Evolutionary conservation across 2,113 vertebrate genomes (phyloP), one percentile per base, ranked within the genome.

Genomic region (Vimba vimba): DNA sequence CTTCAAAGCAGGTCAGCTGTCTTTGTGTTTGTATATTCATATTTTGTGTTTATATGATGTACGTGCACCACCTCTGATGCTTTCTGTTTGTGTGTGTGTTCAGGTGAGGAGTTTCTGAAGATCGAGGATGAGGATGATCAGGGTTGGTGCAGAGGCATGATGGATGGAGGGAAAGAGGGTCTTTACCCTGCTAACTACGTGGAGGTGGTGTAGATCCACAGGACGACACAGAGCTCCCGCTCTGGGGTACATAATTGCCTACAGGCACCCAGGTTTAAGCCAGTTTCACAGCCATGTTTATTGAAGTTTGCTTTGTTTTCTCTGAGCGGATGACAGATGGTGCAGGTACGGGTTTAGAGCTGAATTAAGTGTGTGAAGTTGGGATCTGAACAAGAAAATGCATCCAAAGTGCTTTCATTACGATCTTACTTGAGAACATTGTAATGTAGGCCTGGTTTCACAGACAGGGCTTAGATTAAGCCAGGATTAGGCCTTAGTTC

Each of bases 161-260:
- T 95, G 85, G 95, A 95, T 23, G 91, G 89, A 4, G 95, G 95
- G 0, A 91, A 91, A 79, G 94, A 96, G 89, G 96, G 95, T 33
- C 94, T 96, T 62, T 96, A 96, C 84, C 96, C 96, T 0, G 95
- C 96, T 79, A 96, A 96, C 90, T 96, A 96, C 4, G 95, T 96
- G 1, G 94, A 96, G 82, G 88, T 91, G 82, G 93, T 94, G 90
- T 88, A 88, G 60, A 39, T 55, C 19, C 27, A 68, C 43, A 79
- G 33, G 25, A 6, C 13, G 71, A 43, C 74, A 85, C 74, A 66
- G 23, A 83, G 47, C 75, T 77, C 47, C 17, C 39, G 79, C 79
- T 82, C 8, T 52, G 60, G n/a, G 62, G 19, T 82, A 25, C 39
- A 19, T 52, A 69, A 82, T 5, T 69, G 45, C 9, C 59, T 47